Evolutionary conservation across 2,113 vertebrate genomes (phyloP).

Genomic region (Seriola dumerili): DNA sequence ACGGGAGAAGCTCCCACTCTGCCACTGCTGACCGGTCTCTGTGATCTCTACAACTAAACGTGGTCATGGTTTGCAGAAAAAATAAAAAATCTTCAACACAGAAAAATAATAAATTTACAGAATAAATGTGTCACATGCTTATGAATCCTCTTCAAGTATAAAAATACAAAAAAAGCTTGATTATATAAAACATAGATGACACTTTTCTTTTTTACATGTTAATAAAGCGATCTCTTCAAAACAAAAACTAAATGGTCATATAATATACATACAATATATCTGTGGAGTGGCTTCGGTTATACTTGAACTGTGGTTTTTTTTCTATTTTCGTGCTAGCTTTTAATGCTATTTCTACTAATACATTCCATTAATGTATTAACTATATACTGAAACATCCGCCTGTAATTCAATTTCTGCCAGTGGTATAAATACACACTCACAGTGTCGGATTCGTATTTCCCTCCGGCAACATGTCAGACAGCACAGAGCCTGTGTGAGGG

Average conservation of each 20-base stretch:
- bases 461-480: constrained; percentile 29
- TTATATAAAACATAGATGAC: constrained; percentile 85
- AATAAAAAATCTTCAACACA: constrained; percentile 69
- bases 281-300: constrained; percentile 53
- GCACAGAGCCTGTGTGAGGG: constrained; percentile 2
- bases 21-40: not conserved
- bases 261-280: constrained; percentile 76
- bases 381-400: constrained; percentile 22
- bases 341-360: constrained; percentile 55
- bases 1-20: constrained; percentile 1
- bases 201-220: constrained; percentile 79
- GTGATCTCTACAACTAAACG: constrained; percentile 27
- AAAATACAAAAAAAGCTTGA: constrained; percentile 85
- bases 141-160: constrained; percentile 83
- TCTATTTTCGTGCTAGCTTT: constrained; percentile 44
- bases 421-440: constrained; percentile 28
- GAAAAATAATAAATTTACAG: constrained; percentile 78
- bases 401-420: constrained; percentile 34
- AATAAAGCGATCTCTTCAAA: constrained; percentile 69
- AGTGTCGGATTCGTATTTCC: constrained; percentile 28
- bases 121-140: constrained; percentile 69
- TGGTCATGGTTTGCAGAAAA: constrained; percentile 63
- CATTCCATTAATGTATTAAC: constrained; percentile 63
- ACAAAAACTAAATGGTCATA: constrained; percentile 72
- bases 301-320: constrained; percentile 32